Base-by-base conservation (phyloP, 2,113 vertebrate species). In the Crocuta crocuta region DNA sequence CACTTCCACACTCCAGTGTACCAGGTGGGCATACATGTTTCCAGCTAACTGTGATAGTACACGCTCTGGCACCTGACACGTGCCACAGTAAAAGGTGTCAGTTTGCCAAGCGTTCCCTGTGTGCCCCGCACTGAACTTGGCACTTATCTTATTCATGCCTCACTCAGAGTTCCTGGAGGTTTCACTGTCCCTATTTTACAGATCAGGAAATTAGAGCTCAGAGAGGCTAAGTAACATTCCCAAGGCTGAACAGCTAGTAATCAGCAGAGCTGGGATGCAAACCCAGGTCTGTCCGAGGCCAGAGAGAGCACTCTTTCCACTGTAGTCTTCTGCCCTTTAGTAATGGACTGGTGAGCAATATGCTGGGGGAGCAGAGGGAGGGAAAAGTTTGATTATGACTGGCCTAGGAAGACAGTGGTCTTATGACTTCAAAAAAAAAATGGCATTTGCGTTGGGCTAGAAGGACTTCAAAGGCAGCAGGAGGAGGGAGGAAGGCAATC, bases 181-280 rank as follows among this genome's bases (percentile, higher is more conserved):
- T 10, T 58, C 21, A 15, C 83, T 86, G 66, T 89, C 61, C 39
- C 84, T 88, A 68, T 96, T 97, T 87, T 73, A 84, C 39, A 88
- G 94, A 78, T 4, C 55, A 95, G 85, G 43, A 63, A 58, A 82
- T 82, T 10, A 79, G 92, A 95, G 83, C 70, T 81, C 92, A 95
- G 85, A 94, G 68, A 96, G 83, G 86, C 35, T 82, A 35, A 78
- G 74, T 35, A n/a, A 68, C 83, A 73, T 4, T 10, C 39, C 63
- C n/a, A 85, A 68, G 15, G 53, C 53, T 61, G 92, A 43, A 81
- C 45, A 86, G 88, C 50, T 65, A 23, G 66, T 79, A 35, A 61
- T 13, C 3, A 35, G 66, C 66, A 73, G 71, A 85, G 63, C 86
- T 73, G 35, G 63, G 70, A 31, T 39, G 28, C 53, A 35, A 45